These are phyloP conservation scores for Gymnocheta viridis DNA, from an alignment of 2,888 invertebrate genomes.

Conservation along the genomic window DNA sequence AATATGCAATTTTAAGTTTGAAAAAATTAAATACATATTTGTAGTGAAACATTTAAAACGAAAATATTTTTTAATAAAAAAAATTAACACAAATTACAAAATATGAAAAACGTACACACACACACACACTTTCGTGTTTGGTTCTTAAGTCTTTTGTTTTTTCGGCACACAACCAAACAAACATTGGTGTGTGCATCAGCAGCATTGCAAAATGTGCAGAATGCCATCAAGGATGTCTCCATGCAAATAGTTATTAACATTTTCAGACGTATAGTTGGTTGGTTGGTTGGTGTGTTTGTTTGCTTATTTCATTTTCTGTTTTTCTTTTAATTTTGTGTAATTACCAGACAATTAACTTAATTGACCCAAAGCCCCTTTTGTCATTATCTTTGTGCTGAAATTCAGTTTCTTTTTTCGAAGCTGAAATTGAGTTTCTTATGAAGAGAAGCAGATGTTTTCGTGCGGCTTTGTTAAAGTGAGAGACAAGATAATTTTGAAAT, in stretches of 20 bases:
- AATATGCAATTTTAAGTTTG: neutral
- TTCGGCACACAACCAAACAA: neutral
- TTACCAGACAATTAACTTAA: conserved; percentile 82
- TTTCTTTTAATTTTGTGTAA: conserved; percentile 72
- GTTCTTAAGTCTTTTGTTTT: conserved; percentile 56
- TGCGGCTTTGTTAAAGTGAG: neutral
- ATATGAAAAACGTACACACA: neutral
- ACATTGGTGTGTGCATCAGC: neutral
- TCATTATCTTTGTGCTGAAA: conserved; percentile 46
- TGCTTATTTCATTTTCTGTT: neutral
- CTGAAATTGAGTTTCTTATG: neutral
- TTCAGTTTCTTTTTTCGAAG: neutral
- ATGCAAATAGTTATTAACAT: conserved; percentile 6
- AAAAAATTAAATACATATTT: conserved; percentile 34
- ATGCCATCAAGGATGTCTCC: conserved; percentile 11
- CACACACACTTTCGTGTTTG: neutral
- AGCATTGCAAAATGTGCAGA: conserved; percentile 15
- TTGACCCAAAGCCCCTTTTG: conserved; percentile 74
- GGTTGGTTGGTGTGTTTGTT: neutral
- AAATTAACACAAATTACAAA: conserved; percentile 27
- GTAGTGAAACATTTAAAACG: conserved; percentile 18
- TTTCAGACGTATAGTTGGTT: neutral
- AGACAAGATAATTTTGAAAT: conserved; percentile 27
- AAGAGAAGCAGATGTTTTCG: conserved; percentile 59
- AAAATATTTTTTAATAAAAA: neutral